phyloP scores from a whole-genome alignment of 2,888 invertebrate genomes.

The Cephus rjabovi region DNA sequence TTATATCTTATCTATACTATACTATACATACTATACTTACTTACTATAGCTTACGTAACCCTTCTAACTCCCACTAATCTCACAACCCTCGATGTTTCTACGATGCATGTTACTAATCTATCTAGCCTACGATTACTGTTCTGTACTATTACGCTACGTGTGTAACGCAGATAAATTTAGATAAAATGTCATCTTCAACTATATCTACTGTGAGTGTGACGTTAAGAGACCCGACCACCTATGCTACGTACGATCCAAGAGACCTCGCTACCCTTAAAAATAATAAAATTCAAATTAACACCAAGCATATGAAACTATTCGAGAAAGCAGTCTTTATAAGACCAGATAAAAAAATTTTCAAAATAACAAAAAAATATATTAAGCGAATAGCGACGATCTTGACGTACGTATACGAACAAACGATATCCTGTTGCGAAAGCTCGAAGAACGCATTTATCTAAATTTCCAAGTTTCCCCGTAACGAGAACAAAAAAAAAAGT shows the following conservation, averaged over 20 bases:
- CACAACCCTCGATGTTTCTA: conserved; percentile 52
- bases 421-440: background rate
- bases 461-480: background rate
- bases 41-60: background rate
- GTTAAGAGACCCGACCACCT: background rate
- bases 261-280: conserved; percentile 11
- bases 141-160: conserved; percentile 14
- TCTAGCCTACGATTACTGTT: conserved; percentile 8
- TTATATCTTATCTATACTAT: conserved; percentile 4
- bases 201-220: background rate
- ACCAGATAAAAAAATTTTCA: background rate
- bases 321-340: background rate
- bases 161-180: conserved; percentile 18
- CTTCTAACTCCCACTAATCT: conserved; percentile 39
- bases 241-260: background rate
- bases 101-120: conserved; percentile 39
- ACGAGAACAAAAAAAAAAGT: conserved; percentile 25
- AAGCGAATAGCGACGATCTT: background rate
- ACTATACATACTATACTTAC: conserved; percentile 9
- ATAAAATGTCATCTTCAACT: conserved; percentile 4
- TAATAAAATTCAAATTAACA: conserved; percentile 22
- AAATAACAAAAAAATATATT: background rate
- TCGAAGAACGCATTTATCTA: background rate
- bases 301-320: conserved; percentile 3
- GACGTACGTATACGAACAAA: background rate